Base-by-base conservation (phyloP, 2,888 invertebrate genomes). In the Patella caerulea region DNA sequence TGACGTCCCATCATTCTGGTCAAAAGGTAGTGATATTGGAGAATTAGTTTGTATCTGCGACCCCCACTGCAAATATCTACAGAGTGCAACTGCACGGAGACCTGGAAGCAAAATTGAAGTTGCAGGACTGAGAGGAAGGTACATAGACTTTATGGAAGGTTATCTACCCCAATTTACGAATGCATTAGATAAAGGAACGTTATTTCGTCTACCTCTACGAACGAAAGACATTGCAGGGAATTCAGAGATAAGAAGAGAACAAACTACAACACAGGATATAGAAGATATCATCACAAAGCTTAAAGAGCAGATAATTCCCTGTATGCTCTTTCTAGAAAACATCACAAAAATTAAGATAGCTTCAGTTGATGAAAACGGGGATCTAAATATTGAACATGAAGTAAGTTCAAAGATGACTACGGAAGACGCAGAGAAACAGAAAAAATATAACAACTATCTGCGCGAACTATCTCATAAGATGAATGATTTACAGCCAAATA, bases 1-100 rank as follows among this genome's bases (percentile, higher is more conserved):
- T 52, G 91, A 91, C 79, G 88, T 85, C 0, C 91, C 91, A 1
- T 87, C 89, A 34, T 90, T 91, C 81, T 77, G 89, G 71, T 87
- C 89, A 7, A 82, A 79, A 12, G 86, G 84, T 24, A 79, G 82
- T 15, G 82, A 77, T 34, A 74, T 75, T 17, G 78, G 78, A n/a
- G 84, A 85, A 54, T 72, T 81, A 45, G 70, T 88, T 55, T 84
- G 85, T 78, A 78, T 84, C 3, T 83, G 88, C 59, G 89, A 89
- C 74, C 89, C 89, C n/a, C 79, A 86, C 69, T 82, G 83, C 69
- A 79, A 72, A 53, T 83, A 85, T 80, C 77, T 87, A 17, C 83
- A 82, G 17, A 56, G 75, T 19, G 82, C 84, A 15, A 73, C 78
- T 9, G 11, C n/a, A 1, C 70, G 71, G 15, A 79, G 80, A 59